These are phyloP conservation scores for Edolisoma coerulescens DNA, from an alignment of 2,113 vertebrate species.

Conservation along the genomic window DNA sequence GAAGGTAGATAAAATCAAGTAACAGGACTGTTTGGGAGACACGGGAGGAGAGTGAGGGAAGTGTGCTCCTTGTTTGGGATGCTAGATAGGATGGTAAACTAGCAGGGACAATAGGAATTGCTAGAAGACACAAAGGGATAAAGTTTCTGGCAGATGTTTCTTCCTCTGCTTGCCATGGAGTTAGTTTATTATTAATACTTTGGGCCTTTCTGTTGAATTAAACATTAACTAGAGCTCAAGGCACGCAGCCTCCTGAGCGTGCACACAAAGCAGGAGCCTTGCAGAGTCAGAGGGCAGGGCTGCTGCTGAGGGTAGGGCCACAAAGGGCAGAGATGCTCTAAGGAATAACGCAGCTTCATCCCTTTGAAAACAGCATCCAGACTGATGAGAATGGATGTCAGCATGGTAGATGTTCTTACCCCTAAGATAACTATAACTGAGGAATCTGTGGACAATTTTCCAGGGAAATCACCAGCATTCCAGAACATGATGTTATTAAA, in stretches of 20 bases:
- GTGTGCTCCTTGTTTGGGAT: background rate
- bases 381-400: background rate
- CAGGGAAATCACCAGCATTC: background rate
- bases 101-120: background rate
- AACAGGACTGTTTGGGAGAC: background rate
- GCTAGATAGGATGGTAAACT: accelerated
- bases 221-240: background rate
- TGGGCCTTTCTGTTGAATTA: conserved; percentile 13
- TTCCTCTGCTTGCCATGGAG: background rate
- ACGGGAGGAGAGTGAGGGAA: background rate
- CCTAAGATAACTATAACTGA: background rate
- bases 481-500: background rate
- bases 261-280: background rate
- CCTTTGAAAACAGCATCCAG: background rate
- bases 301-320: background rate
- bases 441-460: background rate
- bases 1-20: background rate
- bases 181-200: conserved; percentile 48
- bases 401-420: background rate
- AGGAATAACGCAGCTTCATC: background rate
- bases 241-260: background rate
- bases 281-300: background rate
- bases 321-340: background rate
- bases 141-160: background rate
- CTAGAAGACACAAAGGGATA: background rate